These are phyloP conservation scores for Crotalus viridis DNA, from an alignment of 2,113 vertebrate genomes.

Conservation along the genomic window DNA sequence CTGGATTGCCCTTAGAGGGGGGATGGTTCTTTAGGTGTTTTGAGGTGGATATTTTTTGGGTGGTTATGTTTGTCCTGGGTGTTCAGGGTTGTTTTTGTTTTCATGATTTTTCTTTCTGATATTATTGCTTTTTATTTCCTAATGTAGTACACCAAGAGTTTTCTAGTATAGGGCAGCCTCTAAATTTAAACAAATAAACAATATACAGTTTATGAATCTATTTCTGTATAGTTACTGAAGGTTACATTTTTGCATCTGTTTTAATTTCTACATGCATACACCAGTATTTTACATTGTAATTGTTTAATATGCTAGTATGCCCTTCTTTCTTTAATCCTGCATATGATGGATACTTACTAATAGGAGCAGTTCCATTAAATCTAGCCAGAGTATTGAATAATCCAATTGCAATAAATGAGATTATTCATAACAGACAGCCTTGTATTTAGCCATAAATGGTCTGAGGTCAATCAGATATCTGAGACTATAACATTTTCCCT, in stretches of 20 bases:
- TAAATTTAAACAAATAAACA: neutral
- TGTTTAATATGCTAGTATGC: neutral
- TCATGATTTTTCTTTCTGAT: neutral
- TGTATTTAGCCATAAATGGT: neutral
- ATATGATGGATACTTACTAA: neutral
- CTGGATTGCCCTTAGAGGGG: neutral
- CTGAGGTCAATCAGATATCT: slow-evolving; percentile 3
- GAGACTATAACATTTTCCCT: neutral
- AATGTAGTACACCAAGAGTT: neutral
- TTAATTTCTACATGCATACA: neutral
- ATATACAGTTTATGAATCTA: neutral
- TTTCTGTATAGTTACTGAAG: neutral
- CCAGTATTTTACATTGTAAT: neutral
- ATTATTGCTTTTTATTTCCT: neutral
- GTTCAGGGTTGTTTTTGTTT: neutral
- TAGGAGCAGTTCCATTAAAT: neutral
- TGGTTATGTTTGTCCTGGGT: neutral
- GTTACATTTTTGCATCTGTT: neutral
- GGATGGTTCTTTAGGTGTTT: neutral
- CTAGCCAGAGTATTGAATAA: neutral
- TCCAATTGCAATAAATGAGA: neutral
- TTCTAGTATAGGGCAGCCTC: neutral
- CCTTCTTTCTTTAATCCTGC: neutral
- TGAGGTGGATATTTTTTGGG: neutral
- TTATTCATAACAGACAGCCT: neutral